These are phyloP conservation scores for Haliclona indistincta DNA, from an alignment of 37 sponge, comb jelly and placozoan genomes.

Conservation along the genomic window DNA sequence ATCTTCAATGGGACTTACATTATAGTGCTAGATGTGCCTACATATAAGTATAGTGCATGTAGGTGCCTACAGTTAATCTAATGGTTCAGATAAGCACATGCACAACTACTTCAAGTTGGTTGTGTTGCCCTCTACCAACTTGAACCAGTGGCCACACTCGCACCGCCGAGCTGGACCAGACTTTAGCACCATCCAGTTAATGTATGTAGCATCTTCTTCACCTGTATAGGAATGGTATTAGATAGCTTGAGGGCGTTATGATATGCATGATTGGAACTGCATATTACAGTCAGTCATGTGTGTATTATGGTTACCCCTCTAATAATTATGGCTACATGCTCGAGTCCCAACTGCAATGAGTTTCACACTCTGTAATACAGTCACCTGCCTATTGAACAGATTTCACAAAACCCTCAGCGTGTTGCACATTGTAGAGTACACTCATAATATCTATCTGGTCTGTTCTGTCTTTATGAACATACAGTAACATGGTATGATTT, in stretches of 20 bases:
- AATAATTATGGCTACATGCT: too few relatives aligned
- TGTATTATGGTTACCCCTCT: background rate
- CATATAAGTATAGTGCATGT: too few relatives aligned
- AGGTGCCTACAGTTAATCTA: too few relatives aligned
- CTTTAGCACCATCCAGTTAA: constrained; percentile 76
- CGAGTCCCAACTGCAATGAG: too few relatives aligned
- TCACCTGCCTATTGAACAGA: too few relatives aligned
- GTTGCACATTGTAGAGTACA: too few relatives aligned
- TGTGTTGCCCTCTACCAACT: constrained; percentile 65
- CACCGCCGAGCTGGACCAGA: constrained; percentile 81
- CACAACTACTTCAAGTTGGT: constrained; percentile 58
- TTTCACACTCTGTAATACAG: too few relatives aligned
- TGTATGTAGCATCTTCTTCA: constrained; percentile 69
- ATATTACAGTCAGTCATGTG: background rate
- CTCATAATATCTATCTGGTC: constrained; percentile 22
- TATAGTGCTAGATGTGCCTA: too few relatives aligned
- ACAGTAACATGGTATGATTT: constrained; percentile 34
- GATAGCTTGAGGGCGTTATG: background rate
- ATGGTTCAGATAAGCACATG: too few relatives aligned
- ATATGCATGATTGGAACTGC: background rate
- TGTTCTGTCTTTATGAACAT: constrained; percentile 38
- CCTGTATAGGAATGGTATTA: constrained; percentile 34
- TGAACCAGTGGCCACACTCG: constrained; percentile 87
- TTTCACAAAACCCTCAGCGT: too few relatives aligned
- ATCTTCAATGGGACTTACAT: too few relatives aligned